These are phyloP conservation scores for Phenganax subtilis DNA, from an alignment of 92 coral and sea anemone species.

Conservation along the genomic window DNA sequence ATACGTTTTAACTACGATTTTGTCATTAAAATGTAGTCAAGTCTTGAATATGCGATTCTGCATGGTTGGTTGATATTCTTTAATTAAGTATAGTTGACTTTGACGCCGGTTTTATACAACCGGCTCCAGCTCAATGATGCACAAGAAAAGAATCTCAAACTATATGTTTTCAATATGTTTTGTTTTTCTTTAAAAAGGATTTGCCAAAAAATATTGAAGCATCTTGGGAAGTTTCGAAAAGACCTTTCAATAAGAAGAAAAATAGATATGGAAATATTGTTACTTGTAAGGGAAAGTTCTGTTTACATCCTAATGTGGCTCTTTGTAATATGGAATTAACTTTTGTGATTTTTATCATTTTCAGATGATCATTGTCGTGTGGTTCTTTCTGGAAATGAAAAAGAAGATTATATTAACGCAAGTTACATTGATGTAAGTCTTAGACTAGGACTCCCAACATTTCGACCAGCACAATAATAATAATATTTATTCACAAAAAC, in stretches of 20 bases:
- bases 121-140: too few relatives aligned
- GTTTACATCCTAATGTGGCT: background rate
- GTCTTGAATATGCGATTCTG: too few relatives aligned
- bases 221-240: conserved; percentile 19
- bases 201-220: background rate
- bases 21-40: too few relatives aligned
- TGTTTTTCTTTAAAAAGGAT: background rate
- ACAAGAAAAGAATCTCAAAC: background rate
- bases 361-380: conserved; percentile 69
- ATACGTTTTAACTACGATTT: too few relatives aligned
- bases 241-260: conserved; percentile 8
- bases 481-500: too few relatives aligned
- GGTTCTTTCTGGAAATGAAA: conserved; percentile 39
- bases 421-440: conserved; percentile 52
- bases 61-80: too few relatives aligned
- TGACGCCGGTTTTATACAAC: too few relatives aligned
- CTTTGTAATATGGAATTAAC: background rate
- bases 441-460: background rate
- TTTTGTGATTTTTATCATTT: background rate
- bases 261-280: conserved; percentile 35
- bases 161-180: background rate
- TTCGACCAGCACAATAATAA: too few relatives aligned
- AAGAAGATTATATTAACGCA: conserved; percentile 63
- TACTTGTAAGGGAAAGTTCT: conserved; percentile 4
- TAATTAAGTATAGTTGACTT: too few relatives aligned